phyloP scores from a whole-genome alignment of 2,113 vertebrate species.

The Trematocara macrostoma region DNA sequence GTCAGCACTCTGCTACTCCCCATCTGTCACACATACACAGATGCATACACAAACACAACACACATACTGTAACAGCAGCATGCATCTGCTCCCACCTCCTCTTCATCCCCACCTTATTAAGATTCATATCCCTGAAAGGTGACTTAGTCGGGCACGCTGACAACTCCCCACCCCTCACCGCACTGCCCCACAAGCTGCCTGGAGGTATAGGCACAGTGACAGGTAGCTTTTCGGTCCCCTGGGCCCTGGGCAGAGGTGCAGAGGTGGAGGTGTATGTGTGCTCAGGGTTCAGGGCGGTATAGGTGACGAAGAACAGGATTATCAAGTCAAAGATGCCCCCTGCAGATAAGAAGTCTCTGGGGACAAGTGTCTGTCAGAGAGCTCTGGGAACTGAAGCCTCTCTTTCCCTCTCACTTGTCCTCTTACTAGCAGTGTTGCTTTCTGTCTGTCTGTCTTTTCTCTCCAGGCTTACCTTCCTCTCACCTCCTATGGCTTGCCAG shows the following conservation, averaged over 20 bases:
- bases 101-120: constrained; percentile 67
- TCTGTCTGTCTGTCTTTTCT: constrained; percentile 33
- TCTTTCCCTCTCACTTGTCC: constrained; percentile 31
- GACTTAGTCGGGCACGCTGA: constrained; percentile 72
- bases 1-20: constrained; percentile 68
- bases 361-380: constrained; percentile 52
- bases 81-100: constrained; percentile 22
- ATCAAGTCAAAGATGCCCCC: constrained; percentile 75
- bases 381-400: constrained; percentile 45
- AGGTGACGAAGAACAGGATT: constrained; percentile 63
- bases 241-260: constrained; percentile 51
- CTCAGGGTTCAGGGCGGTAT: constrained; percentile 23
- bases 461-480: constrained; percentile 27
- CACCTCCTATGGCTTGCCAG: constrained; percentile 28
- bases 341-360: constrained; percentile 65
- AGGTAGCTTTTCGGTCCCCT: constrained; percentile 66
- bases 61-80: constrained; percentile 24
- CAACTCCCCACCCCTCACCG: constrained; percentile 37
- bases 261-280: neutral
- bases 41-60: constrained; percentile 5
- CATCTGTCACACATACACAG: constrained; percentile 65
- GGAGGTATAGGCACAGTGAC: constrained; percentile 70
- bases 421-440: constrained; percentile 32
- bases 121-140: constrained; percentile 79
- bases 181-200: constrained; percentile 62